These are phyloP conservation scores for Eurystomus gularis DNA, from an alignment of 2,113 vertebrate genomes.

Conservation along the genomic window DNA sequence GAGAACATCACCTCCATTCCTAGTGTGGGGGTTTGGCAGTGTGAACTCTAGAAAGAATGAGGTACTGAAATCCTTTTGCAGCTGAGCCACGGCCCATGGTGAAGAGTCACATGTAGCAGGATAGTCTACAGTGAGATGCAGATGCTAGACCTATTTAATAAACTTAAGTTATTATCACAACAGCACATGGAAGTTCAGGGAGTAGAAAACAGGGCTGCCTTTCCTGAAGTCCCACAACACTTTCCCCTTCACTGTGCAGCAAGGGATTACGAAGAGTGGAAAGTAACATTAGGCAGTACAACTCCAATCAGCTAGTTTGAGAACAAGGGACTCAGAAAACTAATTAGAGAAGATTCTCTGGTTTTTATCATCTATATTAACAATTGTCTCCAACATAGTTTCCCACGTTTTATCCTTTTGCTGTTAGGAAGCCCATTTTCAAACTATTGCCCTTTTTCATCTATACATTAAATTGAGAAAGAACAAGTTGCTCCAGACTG, in stretches of 20 bases:
- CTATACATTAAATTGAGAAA: fast-evolving
- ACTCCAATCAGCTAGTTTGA: neutral
- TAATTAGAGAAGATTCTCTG: neutral
- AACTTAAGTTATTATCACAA: neutral
- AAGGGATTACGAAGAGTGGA: neutral
- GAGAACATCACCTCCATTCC: neutral
- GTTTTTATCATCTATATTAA: neutral
- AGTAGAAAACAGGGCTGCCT: neutral
- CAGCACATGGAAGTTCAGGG: neutral
- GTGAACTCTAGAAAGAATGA: neutral
- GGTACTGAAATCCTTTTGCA: neutral
- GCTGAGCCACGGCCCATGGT: neutral
- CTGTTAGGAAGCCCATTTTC: neutral
- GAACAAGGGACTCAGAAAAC: neutral
- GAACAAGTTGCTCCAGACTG: neutral
- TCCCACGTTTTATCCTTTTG: neutral
- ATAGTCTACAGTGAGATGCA: neutral
- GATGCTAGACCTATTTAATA: neutral
- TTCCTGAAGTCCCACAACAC: neutral
- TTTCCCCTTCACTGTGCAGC: neutral
- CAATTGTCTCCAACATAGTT: neutral
- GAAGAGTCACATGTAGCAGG: neutral
- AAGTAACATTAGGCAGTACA: neutral
- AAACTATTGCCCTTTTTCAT: neutral
- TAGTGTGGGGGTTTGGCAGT: neutral